Evolutionary conservation across 2,888 invertebrate species (phyloP).

Genomic region (Noctua fimbriata): DNA sequence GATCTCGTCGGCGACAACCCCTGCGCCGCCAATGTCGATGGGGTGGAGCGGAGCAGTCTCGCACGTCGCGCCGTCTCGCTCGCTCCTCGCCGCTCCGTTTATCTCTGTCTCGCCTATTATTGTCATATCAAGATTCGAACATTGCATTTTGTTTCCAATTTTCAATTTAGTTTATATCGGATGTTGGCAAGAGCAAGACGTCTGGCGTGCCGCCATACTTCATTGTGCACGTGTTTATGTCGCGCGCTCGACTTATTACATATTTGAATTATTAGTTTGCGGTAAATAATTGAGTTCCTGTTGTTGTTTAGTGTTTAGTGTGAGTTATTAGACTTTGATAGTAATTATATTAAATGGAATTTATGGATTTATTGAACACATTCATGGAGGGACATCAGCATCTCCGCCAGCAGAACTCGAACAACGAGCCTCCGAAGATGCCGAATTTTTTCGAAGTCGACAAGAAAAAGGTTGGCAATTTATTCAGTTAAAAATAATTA

Average conservation of each 20-base stretch:
- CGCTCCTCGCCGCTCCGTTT: constrained; percentile 73
- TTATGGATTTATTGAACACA: constrained; percentile 85
- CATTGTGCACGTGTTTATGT: constrained; percentile 82
- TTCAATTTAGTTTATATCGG: constrained; percentile 90
- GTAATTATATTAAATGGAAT: constrained; percentile 80
- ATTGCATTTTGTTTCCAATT: constrained; percentile 90
- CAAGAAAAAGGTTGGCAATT: constrained; percentile 83
- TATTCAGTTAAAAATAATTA: constrained; percentile 33
- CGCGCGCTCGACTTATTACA: constrained; percentile 73
- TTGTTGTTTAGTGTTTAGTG: constrained; percentile 71
- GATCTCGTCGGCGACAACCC: constrained; percentile 89
- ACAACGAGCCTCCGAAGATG: constrained; percentile 83
- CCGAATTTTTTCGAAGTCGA: constrained; percentile 88
- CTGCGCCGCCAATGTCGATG: constrained; percentile 84
- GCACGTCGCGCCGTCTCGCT: constrained; percentile 77
- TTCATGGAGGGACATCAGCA: constrained; percentile 80
- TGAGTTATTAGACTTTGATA: constrained; percentile 71
- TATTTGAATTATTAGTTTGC: constrained; percentile 72
- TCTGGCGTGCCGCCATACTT: constrained; percentile 84
- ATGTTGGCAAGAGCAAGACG: constrained; percentile 88
- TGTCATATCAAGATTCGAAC: constrained; percentile 90
- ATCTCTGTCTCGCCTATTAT: constrained; percentile 89
- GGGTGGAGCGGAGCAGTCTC: constrained; percentile 88
- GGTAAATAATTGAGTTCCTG: constrained; percentile 66
- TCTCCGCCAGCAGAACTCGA: constrained; percentile 72